phyloP scores from a whole-genome alignment of 2,888 invertebrate genomes.

The Ochlodes sylvanus region DNA sequence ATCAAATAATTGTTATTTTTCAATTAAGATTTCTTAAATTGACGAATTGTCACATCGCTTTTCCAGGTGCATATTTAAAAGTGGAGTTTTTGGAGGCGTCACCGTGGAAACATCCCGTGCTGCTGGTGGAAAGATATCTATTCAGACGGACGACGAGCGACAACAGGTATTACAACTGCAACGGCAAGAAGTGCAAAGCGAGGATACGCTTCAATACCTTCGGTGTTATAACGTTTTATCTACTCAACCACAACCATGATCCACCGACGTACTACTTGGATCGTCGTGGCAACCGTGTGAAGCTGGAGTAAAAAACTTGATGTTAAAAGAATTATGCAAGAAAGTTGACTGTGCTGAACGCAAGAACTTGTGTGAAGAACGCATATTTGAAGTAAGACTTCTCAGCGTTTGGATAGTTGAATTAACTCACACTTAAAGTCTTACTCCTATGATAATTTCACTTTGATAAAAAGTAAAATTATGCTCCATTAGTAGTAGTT shows the following conservation, averaged over 20 bases:
- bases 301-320: background rate
- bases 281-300: background rate
- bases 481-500: too few species aligned
- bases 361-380: too few species aligned
- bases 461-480: too few species aligned
- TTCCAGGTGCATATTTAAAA: background rate
- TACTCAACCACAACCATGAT: conserved; percentile 8
- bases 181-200: conserved; percentile 56
- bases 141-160: conserved; percentile 1
- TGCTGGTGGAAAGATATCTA: background rate
- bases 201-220: conserved; percentile 38
- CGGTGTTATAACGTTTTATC: background rate
- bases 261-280: conserved; percentile 5
- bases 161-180: background rate
- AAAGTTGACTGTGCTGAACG: too few species aligned
- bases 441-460: too few species aligned
- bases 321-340: too few species aligned
- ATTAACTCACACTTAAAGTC: too few species aligned
- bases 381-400: too few species aligned
- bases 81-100: background rate
- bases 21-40: too few species aligned
- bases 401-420: too few species aligned
- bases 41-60: background rate
- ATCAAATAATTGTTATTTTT: too few species aligned
- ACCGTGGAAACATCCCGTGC: background rate